phyloP scores from a whole-genome alignment of 2,888 invertebrate species.

The Sinelater perroti region DNA sequence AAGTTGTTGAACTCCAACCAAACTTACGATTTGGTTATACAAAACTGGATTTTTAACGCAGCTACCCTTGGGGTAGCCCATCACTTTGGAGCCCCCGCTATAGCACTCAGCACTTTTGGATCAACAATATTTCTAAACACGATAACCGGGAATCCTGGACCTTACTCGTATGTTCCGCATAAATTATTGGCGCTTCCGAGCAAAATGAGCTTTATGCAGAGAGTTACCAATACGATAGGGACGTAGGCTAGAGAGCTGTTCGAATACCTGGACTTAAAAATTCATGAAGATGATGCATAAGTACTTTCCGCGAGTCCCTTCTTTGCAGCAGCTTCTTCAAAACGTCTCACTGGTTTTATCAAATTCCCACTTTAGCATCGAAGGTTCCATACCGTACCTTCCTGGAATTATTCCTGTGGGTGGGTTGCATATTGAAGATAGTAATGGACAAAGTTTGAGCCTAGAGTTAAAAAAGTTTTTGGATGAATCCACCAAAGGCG shows the following conservation, averaged over 20 bases:
- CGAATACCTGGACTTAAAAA: background rate
- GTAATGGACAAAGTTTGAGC: conserved; percentile 49
- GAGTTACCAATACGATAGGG: conserved; percentile 4
- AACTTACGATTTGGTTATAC: conserved; percentile 49
- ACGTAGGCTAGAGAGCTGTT: background rate
- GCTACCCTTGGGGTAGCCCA: conserved; percentile 52
- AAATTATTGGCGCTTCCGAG: conserved; percentile 37
- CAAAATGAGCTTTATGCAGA: conserved; percentile 48
- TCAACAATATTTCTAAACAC: conserved; percentile 44
- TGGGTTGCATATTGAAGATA: conserved; percentile 61
- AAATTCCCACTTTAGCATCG: conserved; percentile 63
- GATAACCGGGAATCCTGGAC: conserved; percentile 50
- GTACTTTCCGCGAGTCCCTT: conserved; percentile 42
- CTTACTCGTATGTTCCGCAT: conserved; percentile 54
- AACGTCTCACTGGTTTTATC: conserved; percentile 46
- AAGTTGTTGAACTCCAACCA: conserved; percentile 34
- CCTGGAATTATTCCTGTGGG: conserved; percentile 68
- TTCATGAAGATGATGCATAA: conserved; percentile 29
- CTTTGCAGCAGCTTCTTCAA: conserved; percentile 37
- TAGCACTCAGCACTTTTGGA: conserved; percentile 49
- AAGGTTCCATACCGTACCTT: conserved; percentile 62
- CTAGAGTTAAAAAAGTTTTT: conserved; percentile 63
- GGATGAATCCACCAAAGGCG: conserved; percentile 65
- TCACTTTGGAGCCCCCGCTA: conserved; percentile 52
- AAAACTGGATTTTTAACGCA: conserved; percentile 47